These are phyloP conservation scores for Rhagoletis zephyria DNA, from an alignment of 1,140 invertebrate genomes.

Conservation along the genomic window DNA sequence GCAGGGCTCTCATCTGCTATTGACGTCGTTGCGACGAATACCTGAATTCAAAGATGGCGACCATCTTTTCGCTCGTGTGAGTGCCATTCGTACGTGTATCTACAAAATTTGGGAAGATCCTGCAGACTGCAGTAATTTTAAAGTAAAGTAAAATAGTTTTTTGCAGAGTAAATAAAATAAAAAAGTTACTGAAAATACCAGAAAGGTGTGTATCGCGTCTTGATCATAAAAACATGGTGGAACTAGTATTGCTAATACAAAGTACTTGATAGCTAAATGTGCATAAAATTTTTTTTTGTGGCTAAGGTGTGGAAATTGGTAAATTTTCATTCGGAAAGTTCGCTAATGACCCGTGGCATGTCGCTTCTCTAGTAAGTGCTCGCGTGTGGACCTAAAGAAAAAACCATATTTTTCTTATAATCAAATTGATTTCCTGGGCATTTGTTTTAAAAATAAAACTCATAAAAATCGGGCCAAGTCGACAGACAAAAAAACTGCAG, in stretches of 20 bases:
- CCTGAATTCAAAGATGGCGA: constrained; percentile 49
- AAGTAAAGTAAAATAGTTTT: constrained; percentile 42
- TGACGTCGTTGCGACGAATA: constrained; percentile 49
- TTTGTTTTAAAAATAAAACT: constrained; percentile 42
- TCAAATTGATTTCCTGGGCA: constrained; percentile 36
- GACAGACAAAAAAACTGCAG: constrained; percentile 41
- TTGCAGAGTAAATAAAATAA: constrained; percentile 46
- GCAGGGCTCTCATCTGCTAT: constrained; percentile 30
- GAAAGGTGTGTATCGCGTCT: constrained; percentile 37
- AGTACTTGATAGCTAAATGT: constrained; percentile 35
- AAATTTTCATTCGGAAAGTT: constrained; percentile 46
- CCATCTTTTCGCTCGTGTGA: constrained; percentile 50
- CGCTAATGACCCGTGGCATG: constrained; percentile 48
- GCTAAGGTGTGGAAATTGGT: constrained; percentile 50
- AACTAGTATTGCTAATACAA: not conserved
- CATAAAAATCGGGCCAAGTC: constrained; percentile 19
- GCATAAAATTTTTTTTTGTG: constrained; percentile 46
- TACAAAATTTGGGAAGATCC: constrained; percentile 51
- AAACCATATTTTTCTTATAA: constrained; percentile 18
- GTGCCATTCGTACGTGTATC: constrained; percentile 46
- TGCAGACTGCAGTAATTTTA: constrained; percentile 50
- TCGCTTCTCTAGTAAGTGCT: constrained; percentile 5
- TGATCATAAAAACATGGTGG: not conserved
- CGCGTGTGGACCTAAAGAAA: constrained; percentile 7
- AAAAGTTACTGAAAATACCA: constrained; percentile 22